A percentile compares a stretch with the other conserved stretches of the same genome.
Evolutionary conservation across 2,797 vertebrate genomes (phyloP).

Genomic region (Sebastes iracundus): DNA sequence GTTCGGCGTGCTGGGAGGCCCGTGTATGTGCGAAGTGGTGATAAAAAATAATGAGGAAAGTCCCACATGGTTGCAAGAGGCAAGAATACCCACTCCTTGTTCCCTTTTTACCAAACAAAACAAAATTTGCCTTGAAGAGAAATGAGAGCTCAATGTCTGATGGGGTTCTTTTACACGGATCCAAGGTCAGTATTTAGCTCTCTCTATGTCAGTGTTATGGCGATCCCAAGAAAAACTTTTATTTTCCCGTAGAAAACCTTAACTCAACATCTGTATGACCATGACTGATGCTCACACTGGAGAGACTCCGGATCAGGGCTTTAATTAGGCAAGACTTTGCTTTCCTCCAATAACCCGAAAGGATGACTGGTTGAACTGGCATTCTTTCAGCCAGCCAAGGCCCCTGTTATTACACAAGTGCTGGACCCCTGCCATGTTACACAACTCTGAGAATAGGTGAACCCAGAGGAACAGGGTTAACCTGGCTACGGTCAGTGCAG

Average conservation of each 20-base stretch:
- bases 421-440: slow-evolving; percentile 72
- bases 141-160: neutral
- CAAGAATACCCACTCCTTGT: neutral
- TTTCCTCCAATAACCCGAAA: slow-evolving; percentile 49
- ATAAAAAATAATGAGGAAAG: slow-evolving; percentile 11
- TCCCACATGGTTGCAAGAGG: neutral
- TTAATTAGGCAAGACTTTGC: slow-evolving; percentile 56
- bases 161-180: neutral
- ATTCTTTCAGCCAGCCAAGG: slow-evolving; percentile 59
- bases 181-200: neutral
- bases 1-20: slow-evolving; percentile 6
- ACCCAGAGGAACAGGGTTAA: slow-evolving; percentile 62
- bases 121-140: neutral
- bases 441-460: slow-evolving; percentile 73
- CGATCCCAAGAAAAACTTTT: neutral
- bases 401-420: slow-evolving; percentile 73
- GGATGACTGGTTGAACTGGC: slow-evolving; percentile 56
- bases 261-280: neutral
- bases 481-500: slow-evolving; percentile 45
- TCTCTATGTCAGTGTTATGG: neutral
- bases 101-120: neutral
- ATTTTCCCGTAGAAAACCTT: slow-evolving; percentile 4
- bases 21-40: slow-evolving; percentile 4
- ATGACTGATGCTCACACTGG: neutral
- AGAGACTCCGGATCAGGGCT: slow-evolving; percentile 17